These are phyloP conservation scores for Gnathonemus longibarbis DNA, from an alignment of 2,113 vertebrate species.

Conservation along the genomic window DNA sequence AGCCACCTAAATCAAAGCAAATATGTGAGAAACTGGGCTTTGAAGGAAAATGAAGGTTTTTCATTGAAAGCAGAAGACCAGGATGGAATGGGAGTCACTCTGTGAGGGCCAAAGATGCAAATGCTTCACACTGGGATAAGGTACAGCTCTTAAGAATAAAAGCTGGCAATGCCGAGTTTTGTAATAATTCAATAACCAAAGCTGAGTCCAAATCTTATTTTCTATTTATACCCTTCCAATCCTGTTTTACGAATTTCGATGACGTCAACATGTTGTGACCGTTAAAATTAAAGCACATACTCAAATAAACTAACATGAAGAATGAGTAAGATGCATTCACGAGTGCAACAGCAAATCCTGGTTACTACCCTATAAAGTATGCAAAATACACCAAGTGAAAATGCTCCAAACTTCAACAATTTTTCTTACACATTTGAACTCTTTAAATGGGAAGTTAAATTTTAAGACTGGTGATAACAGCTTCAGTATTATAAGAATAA, in stretches of 20 bases:
- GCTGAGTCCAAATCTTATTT: background rate
- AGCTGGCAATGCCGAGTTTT: background rate
- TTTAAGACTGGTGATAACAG: background rate
- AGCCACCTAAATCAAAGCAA: slow-evolving; percentile 59
- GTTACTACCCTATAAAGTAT: background rate
- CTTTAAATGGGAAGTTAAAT: background rate
- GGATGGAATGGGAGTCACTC: background rate
- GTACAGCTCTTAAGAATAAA: background rate
- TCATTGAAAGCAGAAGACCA: background rate
- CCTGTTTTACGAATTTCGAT: background rate
- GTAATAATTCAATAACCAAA: background rate
- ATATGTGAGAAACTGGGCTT: background rate
- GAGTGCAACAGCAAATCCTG: background rate
- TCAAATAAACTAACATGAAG: background rate
- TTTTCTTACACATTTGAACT: background rate
- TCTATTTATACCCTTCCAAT: background rate
- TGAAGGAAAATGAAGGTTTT: background rate
- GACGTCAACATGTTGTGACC: background rate
- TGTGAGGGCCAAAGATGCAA: background rate
- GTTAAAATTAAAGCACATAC: background rate
- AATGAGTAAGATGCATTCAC: background rate
- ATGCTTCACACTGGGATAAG: background rate
- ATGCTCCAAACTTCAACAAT: background rate
- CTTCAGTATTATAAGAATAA: background rate
- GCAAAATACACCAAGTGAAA: background rate